Percentiles rank a stretch among this genome's conserved stretches.
These are phyloP conservation scores for Nasonia longicornis DNA, from an alignment of 1,140 invertebrate species.

Conservation along the genomic window DNA sequence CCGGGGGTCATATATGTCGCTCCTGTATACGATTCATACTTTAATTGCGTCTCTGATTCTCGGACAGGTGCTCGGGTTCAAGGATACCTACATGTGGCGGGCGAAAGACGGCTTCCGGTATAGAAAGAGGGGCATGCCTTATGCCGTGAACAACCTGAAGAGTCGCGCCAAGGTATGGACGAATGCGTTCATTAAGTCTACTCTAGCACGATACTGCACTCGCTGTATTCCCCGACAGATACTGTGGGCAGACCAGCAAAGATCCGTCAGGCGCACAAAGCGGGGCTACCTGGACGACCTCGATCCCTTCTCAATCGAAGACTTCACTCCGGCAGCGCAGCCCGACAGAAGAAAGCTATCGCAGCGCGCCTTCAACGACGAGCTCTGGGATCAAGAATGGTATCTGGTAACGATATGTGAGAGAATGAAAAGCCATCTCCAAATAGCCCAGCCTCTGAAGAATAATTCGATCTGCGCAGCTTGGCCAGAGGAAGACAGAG, in stretches of 20 bases:
- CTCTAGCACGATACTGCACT: too few species aligned
- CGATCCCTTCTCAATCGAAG: not conserved
- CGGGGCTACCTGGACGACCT: constrained; percentile 66
- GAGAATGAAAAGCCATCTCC: not conserved
- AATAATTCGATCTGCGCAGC: not conserved
- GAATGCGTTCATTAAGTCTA: too few species aligned
- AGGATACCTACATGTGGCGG: constrained; percentile 71
- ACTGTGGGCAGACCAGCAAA: constrained; percentile 79
- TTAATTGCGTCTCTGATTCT: constrained; percentile 37
- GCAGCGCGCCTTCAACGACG: constrained; percentile 80
- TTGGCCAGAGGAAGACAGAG: constrained; percentile 41
- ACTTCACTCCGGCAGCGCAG: not conserved
- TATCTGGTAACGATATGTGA: constrained; percentile 80
- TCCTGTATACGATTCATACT: not conserved
- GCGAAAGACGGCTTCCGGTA: constrained; percentile 61
- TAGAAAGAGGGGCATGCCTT: constrained; percentile 31
- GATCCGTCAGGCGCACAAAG: constrained; percentile 74
- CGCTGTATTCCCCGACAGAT: constrained; percentile 67
- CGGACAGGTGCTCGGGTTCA: constrained; percentile 70
- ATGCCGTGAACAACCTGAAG: not conserved
- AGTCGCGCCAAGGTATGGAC: constrained; percentile 23
- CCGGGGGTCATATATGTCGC: too few species aligned
- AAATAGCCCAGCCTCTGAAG: not conserved
- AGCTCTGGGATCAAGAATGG: constrained; percentile 90
- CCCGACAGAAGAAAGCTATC: constrained; percentile 39